These are phyloP conservation scores for Hetaerina titia DNA, from an alignment of 2,888 invertebrate species.

Conservation along the genomic window DNA sequence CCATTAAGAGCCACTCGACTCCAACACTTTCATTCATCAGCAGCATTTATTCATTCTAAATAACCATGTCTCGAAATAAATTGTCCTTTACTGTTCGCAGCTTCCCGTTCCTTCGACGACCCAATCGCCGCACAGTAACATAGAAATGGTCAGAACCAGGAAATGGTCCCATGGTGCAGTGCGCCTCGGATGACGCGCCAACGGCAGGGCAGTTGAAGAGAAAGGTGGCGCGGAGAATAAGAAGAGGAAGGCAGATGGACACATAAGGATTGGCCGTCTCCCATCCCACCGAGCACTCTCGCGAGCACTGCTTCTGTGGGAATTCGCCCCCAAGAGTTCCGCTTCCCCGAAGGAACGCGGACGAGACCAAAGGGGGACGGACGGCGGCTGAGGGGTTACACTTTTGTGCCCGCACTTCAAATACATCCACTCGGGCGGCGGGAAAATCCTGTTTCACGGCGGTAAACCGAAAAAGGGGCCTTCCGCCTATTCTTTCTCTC, in stretches of 20 bases:
- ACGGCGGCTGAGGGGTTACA: not conserved
- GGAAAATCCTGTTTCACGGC: not conserved
- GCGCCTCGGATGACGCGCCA: too few relatives aligned
- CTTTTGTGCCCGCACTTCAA: constrained; percentile 21
- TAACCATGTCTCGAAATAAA: not conserved
- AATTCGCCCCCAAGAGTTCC: constrained; percentile 13
- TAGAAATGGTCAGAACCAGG: not conserved
- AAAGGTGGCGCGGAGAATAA: not conserved
- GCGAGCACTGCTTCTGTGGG: not conserved
- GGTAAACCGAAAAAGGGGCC: not conserved
- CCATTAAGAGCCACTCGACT: not conserved
- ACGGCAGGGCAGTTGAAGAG: too few relatives aligned
- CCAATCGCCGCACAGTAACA: too few relatives aligned
- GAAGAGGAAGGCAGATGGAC: not conserved
- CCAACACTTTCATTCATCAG: not conserved
- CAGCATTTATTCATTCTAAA: not conserved
- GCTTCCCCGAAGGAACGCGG: constrained; percentile 35
- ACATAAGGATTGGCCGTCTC: not conserved
- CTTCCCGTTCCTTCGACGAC: too few relatives aligned
- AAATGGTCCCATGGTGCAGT: not conserved
- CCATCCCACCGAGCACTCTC: not conserved
- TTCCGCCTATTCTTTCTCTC: not conserved
- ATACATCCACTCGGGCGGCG: not conserved
- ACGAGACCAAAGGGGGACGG: not conserved
- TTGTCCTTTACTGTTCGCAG: not conserved